Conservation (phyloP, 2,888 invertebrate genomes). For the Ctenicera cuprea region DNA sequence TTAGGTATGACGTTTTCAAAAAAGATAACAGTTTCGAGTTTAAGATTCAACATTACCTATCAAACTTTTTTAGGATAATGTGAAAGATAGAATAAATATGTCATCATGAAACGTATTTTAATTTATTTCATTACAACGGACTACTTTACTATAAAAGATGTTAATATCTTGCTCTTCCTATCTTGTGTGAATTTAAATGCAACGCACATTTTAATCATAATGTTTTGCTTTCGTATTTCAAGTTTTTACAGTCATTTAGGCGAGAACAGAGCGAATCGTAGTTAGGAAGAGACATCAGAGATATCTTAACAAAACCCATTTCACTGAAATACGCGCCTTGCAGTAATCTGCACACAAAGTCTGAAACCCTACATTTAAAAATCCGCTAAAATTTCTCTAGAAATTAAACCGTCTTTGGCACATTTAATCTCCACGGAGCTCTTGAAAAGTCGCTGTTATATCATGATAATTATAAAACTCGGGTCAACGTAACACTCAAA, state of each 20-base stretch:
- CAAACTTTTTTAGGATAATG: too few relatives aligned
- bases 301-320: constrained; percentile 68
- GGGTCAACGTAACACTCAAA: constrained; percentile 50
- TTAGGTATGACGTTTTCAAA: too few relatives aligned
- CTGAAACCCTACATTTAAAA: constrained; percentile 70
- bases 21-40: too few relatives aligned
- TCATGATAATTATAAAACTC: constrained; percentile 44
- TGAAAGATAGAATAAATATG: too few relatives aligned
- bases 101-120: too few relatives aligned
- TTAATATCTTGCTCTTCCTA: neutral
- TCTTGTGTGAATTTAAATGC: constrained; percentile 21
- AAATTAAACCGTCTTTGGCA: constrained; percentile 73
- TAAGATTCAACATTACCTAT: too few relatives aligned
- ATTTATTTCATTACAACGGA: too few relatives aligned
- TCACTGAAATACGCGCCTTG: constrained; percentile 61
- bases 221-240: constrained; percentile 62
- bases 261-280: constrained; percentile 68
- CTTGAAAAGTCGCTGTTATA: constrained; percentile 45
- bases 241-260: constrained; percentile 68
- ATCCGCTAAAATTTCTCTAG: constrained; percentile 72
- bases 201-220: constrained; percentile 66
- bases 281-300: constrained; percentile 67
- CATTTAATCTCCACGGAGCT: constrained; percentile 68
- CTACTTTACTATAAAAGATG: neutral
- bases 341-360: constrained; percentile 66